Conservation (phyloP, 2,888 invertebrate species). For the Leuctra nigra region DNA sequence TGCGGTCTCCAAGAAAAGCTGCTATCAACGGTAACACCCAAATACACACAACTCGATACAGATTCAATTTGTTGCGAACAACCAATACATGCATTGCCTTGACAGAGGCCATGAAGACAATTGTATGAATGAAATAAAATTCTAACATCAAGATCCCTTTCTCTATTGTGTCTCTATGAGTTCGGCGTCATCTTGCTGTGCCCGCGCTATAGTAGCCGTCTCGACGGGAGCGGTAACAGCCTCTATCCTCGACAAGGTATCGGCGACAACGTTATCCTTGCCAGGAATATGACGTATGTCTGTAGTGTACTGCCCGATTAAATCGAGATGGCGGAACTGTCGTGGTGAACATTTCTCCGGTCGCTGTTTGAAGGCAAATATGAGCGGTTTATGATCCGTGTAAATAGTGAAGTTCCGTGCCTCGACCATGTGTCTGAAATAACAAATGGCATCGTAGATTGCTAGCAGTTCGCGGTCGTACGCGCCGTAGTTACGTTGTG, state of each 20-base stretch:
- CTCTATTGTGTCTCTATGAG: too few relatives aligned
- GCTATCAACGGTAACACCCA: too few relatives aligned
- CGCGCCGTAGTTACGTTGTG: slow-evolving; percentile 37
- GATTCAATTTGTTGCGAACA: too few relatives aligned
- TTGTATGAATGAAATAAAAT: too few relatives aligned
- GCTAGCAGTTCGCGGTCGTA: slow-evolving; percentile 40
- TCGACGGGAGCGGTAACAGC: too few relatives aligned
- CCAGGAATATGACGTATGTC: slow-evolving; percentile 14
- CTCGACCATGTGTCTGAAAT: slow-evolving; percentile 38
- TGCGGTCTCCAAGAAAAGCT: too few relatives aligned
- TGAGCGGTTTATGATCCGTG: slow-evolving; percentile 13
- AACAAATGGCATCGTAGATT: slow-evolving; percentile 35
- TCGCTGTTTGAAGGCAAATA: slow-evolving; percentile 6
- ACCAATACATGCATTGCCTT: too few relatives aligned
- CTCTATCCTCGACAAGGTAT: slow-evolving; percentile 17
- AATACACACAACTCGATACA: too few relatives aligned
- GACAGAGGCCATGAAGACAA: too few relatives aligned
- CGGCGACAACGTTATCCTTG: slow-evolving; percentile 2
- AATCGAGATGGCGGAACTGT: slow-evolving; percentile 11
- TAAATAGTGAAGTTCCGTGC: slow-evolving; percentile 22
- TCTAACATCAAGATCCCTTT: too few relatives aligned
- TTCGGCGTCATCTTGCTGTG: neutral
- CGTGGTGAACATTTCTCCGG: slow-evolving; percentile 3
- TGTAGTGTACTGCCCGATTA: slow-evolving; percentile 12
- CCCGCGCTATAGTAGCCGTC: neutral